phyloP scores from a whole-genome alignment of 2,113 vertebrate genomes.

The Crotalus horridus region DNA sequence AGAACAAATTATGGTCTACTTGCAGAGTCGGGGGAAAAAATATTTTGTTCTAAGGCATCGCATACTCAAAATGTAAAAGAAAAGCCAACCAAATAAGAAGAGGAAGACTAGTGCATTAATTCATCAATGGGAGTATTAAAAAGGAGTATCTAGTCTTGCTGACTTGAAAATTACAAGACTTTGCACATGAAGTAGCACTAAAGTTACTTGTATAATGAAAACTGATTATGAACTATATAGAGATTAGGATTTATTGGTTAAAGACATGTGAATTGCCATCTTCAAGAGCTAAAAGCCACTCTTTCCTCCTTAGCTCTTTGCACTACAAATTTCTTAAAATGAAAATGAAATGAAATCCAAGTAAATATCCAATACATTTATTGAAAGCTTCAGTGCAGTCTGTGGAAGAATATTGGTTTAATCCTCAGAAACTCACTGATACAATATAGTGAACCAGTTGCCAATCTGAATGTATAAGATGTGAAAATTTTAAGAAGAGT shows the following conservation, averaged over 20 bases:
- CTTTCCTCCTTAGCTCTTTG: not conserved
- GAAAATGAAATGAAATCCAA: conserved; percentile 49
- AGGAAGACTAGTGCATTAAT: not conserved
- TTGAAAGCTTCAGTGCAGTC: conserved; percentile 69
- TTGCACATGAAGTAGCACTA: not conserved
- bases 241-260: conserved; percentile 7
- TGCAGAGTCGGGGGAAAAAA: not conserved
- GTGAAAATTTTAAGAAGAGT: conserved; percentile 47
- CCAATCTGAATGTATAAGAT: conserved; percentile 46
- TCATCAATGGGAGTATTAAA: not conserved
- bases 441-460: conserved; percentile 41
- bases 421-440: conserved; percentile 47
- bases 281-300: not conserved
- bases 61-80: not conserved
- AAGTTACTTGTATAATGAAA: not conserved
- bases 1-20: not conserved
- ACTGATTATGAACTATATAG: conserved; percentile 12
- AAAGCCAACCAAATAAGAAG: not conserved
- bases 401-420: conserved; percentile 50
- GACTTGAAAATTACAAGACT: conserved; percentile 28
- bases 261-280: not conserved
- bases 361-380: conserved; percentile 73
- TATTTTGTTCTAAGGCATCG: not conserved
- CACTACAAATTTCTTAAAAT: conserved; percentile 27
- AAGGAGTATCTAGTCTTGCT: not conserved